Evolutionary conservation across 2,797 vertebrate species (phyloP), one percentile per base, ranked within the genome.

Genomic region (Falco peregrinus): DNA sequence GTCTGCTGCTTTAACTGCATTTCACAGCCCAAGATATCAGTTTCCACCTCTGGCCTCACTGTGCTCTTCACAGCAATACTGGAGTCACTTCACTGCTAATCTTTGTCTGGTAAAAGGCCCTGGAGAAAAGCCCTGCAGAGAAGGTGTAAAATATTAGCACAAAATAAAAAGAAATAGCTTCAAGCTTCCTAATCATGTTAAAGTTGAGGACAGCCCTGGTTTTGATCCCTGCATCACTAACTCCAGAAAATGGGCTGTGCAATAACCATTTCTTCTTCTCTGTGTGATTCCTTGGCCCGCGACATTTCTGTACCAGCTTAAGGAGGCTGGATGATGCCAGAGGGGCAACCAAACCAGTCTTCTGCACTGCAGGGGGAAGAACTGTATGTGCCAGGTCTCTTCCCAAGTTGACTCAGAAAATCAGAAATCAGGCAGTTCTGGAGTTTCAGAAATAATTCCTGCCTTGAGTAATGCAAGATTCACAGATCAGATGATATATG

Each of bases 51-150:
- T 76, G 61, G 81, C 45, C 21, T 75, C 41, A 14, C 56, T 81
- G 28, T 33, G 45, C 28, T 91, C 48, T 92, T 96, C 64, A 33
- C 28, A 74, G 45, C 17, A 75, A 14, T 64, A 35, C 37, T 9
- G 11, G 63, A 84, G 53, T 63, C 50, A 76, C 37, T 86, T 84
- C 35, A 41, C 33, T 57, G 47, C 31, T 41, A 53, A 84, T 24
- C 61, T 89, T 96, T 85, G 87, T 87, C 78, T 87, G 57, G 29
- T 28, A 83, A 80, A 92, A 90, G 22, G 41, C 54, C 76, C 54
- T 84, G 61, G 21, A 84, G 89, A 87, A 93, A 95, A 78, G 16
- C 59, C 50, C 60, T 75, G 35, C 25, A 67, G 73, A 86, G 26
- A 75, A 80, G 41, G 28, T 73, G 60, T 74, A 33, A 87, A 93